Conservation (phyloP, 2,797 vertebrate genomes). For the Furcifer pardalis region DNA sequence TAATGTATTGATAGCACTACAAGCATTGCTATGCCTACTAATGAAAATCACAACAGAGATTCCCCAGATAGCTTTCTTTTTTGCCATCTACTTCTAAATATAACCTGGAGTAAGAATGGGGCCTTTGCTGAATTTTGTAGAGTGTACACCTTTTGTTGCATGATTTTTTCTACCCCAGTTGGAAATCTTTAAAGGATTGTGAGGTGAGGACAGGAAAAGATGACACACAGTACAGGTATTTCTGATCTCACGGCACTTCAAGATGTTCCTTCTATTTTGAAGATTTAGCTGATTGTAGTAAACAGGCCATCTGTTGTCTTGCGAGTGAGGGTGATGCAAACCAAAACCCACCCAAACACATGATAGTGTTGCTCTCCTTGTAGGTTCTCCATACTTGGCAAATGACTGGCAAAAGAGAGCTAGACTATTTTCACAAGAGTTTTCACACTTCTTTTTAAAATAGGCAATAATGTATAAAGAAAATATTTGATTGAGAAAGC, state of each 20-base stretch:
- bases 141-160: neutral
- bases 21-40: neutral
- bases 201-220: too few species aligned
- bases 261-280: neutral
- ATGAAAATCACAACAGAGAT: too few species aligned
- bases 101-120: neutral
- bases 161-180: neutral
- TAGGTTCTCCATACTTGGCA: constrained; percentile 22
- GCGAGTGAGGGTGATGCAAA: constrained; percentile 22
- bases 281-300: neutral
- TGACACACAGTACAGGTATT: neutral
- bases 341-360: neutral
- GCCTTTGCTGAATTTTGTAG: neutral
- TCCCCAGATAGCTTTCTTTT: neutral
- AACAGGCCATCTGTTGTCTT: constrained; percentile 44
- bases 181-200: neutral
- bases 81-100: neutral
- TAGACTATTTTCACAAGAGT: neutral
- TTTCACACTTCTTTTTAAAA: neutral
- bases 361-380: constrained; percentile 17
- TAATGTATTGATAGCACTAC: too few species aligned
- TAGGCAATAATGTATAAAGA: constrained; percentile 1
- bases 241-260: neutral
- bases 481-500: neutral
- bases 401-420: constrained; percentile 19